phyloP scores from a whole-genome alignment of 2,888 invertebrate genomes.

The Rotaria sp. region DNA sequence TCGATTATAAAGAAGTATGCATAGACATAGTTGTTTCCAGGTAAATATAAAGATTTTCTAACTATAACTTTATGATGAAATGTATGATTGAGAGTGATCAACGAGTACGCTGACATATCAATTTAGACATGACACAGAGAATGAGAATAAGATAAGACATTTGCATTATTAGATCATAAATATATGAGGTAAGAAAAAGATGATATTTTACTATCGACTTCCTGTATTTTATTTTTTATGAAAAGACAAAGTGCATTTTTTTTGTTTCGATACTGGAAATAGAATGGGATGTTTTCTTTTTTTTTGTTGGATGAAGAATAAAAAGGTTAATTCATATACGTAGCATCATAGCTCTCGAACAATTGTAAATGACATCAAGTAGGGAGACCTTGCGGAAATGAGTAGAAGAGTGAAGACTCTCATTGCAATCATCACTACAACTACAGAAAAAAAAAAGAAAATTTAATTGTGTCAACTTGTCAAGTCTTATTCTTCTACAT shows the following conservation, averaged over 20 bases:
- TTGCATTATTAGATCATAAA: no score
- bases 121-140: background rate
- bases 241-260: background rate
- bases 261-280: background rate
- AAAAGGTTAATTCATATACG: background rate
- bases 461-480: constrained; percentile 31
- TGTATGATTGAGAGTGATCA: background rate
- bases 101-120: background rate
- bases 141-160: no score
- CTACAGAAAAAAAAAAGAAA: background rate
- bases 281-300: background rate
- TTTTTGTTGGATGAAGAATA: background rate
- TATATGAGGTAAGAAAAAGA: background rate
- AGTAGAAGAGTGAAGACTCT: constrained; percentile 12
- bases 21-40: background rate
- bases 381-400: background rate
- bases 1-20: background rate
- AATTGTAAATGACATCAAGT: constrained; percentile 20
- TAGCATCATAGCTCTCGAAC: background rate
- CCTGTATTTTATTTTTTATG: background rate
- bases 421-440: background rate
- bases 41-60: background rate
- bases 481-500: background rate
- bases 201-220: background rate
- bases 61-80: background rate